Base-by-base conservation (phyloP, 2,888 invertebrate species). In the Hyalella azteca region DNA sequence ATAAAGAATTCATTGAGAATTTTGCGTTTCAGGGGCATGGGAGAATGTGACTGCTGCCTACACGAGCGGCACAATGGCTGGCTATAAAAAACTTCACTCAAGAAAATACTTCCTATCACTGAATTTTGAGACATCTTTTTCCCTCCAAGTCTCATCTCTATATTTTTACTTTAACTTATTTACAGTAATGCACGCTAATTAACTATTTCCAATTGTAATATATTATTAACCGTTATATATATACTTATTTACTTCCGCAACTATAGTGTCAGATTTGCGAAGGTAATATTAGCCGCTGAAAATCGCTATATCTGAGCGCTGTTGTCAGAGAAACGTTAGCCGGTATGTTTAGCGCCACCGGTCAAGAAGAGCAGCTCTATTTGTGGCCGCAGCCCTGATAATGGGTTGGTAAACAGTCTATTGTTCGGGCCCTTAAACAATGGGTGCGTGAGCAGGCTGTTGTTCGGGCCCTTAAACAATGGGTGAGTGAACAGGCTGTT, bases 381-480 rank as follows among this genome's bases (percentile, higher is more conserved):
- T 66, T 66, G 66, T 66, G 36, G 66, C 32, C 39, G 5, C 59
- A 26, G 59, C 26, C 59, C 66, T 13, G 66, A 66, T 66, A 66
- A 66, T 66, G 66, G 66, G 66, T 36, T n/a, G 19, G 66, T 36
- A 66, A 66, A 66, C 66, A 15, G 66, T 15, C n/a, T n/a, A n/a
- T n/a, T n/a, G n/a, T n/a, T n/a, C n/a, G n/a, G n/a, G n/a, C n/a
- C n/a, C n/a, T n/a, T n/a, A n/a, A n/a, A n/a, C n/a, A n/a, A n/a
- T n/a, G n/a, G n/a, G n/a, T n/a, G n/a, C n/a, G n/a, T n/a, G n/a
- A n/a, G n/a, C n/a, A n/a, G n/a, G n/a, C n/a, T n/a, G n/a, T n/a
- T n/a, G n/a, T n/a, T n/a, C n/a, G n/a, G n/a, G n/a, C n/a, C n/a
- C n/a, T n/a, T n/a, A n/a, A n/a, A n/a, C n/a, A n/a, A n/a, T n/a